Conservation (phyloP, 1,140 invertebrate genomes). For the Phthorimaea operculella region DNA sequence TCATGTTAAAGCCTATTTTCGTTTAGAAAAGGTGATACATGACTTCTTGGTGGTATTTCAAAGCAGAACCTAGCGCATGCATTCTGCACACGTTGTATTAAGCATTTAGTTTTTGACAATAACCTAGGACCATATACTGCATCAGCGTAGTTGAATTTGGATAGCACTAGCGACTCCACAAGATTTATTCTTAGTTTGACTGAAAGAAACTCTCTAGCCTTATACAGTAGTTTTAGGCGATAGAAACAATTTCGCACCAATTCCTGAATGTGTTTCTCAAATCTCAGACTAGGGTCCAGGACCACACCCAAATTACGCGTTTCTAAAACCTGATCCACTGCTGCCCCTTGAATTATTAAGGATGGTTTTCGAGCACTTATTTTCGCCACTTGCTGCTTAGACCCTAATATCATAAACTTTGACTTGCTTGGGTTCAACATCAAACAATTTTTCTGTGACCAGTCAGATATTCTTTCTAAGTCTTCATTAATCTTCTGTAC, state of each 20-base stretch:
- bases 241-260: conserved; percentile 5
- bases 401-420: conserved; percentile 1
- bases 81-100: not conserved
- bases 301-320: not conserved
- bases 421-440: conserved; percentile 4
- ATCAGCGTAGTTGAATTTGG: conserved; percentile 4
- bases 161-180: conserved; percentile 2
- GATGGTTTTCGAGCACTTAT: not conserved
- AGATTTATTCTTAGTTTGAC: not conserved
- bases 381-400: not conserved
- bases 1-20: not conserved
- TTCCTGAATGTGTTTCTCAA: conserved; percentile 4
- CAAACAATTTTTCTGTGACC: conserved; percentile 3
- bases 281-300: not conserved
- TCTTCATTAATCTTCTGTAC: too few relatives aligned
- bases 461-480: not conserved
- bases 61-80: conserved; percentile 4
- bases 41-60: not conserved
- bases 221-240: conserved; percentile 5
- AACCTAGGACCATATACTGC: conserved; percentile 2
- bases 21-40: conserved; percentile 5
- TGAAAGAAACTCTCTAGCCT: not conserved
- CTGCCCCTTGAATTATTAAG: not conserved
- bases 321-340: not conserved
- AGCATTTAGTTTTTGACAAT: not conserved